A percentile compares a stretch with the other conserved stretches of the same genome.
Conservation (phyloP, 2,888 invertebrate species). For the Drosophila koepferae region DNA sequence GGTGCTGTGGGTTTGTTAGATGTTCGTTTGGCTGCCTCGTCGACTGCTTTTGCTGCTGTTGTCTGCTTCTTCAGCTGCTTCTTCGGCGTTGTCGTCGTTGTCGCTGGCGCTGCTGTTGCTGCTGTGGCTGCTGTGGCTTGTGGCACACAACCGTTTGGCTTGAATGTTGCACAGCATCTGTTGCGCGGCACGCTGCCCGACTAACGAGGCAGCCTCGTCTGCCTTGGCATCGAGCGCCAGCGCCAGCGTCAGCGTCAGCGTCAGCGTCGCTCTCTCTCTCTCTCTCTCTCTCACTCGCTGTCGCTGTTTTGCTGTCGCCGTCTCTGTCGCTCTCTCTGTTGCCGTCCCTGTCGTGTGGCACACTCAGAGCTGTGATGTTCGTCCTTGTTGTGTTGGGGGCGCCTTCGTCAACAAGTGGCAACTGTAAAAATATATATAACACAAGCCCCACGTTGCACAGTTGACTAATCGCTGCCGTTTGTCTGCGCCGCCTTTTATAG, state of each 20-base stretch:
- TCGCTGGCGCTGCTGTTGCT: background rate
- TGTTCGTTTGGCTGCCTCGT: constrained; percentile 9
- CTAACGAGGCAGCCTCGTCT: constrained; percentile 57
- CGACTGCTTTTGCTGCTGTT: background rate
- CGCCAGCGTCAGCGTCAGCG: constrained; percentile 4
- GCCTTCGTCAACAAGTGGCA: constrained; percentile 57
- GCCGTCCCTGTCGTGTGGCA: background rate
- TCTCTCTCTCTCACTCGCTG: background rate
- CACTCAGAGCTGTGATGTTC: background rate
- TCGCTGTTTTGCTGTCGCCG: background rate
- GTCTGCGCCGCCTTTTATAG: constrained; percentile 64
- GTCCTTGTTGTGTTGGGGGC: constrained; percentile 19
- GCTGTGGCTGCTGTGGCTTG: constrained; percentile 13
- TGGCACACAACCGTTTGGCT: constrained; percentile 71
- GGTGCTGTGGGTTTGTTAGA: background rate
- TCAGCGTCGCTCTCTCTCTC: constrained; percentile 4
- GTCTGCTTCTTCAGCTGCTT: background rate
- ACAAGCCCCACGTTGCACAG: constrained; percentile 53
- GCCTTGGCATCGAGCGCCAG: constrained; percentile 10
- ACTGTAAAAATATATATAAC: constrained; percentile 36
- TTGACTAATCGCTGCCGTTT: constrained; percentile 62
- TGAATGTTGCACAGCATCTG: constrained; percentile 79
- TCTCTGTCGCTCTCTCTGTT: background rate
- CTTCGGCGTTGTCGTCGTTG: constrained; percentile 5
- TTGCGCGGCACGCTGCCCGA: constrained; percentile 65